Conservation (phyloP, 2,113 vertebrate genomes). For the Ifrita kowaldi region DNA sequence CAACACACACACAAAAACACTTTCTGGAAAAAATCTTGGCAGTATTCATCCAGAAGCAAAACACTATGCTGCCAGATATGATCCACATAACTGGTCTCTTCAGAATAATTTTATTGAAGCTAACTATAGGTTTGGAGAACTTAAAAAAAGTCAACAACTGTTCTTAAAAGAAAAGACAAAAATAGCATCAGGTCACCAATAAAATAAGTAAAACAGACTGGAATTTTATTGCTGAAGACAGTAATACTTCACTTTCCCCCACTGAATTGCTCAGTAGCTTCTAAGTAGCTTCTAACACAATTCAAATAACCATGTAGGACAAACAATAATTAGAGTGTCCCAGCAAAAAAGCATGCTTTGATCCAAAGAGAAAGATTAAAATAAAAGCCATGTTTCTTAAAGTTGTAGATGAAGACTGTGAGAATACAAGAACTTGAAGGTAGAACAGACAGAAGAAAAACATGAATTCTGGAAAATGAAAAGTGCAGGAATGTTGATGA, state of each 20-base stretch:
- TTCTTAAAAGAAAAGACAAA: neutral
- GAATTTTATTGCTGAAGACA: neutral
- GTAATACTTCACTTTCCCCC: neutral
- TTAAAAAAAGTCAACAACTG: neutral
- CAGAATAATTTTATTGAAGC: neutral
- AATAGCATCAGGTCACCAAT: neutral
- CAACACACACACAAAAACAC: neutral
- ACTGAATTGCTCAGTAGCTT: neutral
- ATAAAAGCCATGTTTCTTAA: neutral
- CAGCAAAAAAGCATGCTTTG: neutral
- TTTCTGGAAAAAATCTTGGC: neutral
- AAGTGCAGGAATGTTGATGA: neutral
- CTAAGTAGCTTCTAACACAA: neutral
- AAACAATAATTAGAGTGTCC: neutral
- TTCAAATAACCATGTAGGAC: neutral
- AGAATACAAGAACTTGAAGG: neutral
- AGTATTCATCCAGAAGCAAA: neutral
- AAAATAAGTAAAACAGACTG: neutral
- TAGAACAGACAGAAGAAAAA: neutral
- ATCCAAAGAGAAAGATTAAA: neutral
- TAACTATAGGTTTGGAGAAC: neutral
- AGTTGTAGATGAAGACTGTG: neutral
- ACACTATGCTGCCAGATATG: neutral
- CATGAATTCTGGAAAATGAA: neutral
- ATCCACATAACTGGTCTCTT: neutral